Percentiles rank a stretch among this genome's conserved stretches.
phyloP scores from a whole-genome alignment of 1,140 invertebrate genomes.

The Leucophenga varia region DNA sequence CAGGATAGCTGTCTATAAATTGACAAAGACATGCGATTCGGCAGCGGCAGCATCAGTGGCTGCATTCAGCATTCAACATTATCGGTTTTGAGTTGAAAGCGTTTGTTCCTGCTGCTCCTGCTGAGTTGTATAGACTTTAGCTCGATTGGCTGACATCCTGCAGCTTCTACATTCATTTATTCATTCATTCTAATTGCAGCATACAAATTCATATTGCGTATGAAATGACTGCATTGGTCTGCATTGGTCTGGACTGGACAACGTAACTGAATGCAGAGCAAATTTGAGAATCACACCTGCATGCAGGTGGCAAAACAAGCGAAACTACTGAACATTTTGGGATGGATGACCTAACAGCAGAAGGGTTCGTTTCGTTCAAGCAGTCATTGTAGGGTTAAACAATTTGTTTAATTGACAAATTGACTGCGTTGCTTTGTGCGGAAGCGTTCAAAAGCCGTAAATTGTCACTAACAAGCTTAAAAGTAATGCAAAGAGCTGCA shows the following conservation, averaged over 20 bases:
- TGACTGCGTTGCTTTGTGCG: constrained; percentile 51
- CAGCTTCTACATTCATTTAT: no score
- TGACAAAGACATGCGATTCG: constrained; percentile 52
- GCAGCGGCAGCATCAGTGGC: background rate
- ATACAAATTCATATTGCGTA: constrained; percentile 40
- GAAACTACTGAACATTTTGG: constrained; percentile 17
- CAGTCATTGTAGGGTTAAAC: constrained; percentile 30
- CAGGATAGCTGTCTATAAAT: constrained; percentile 53
- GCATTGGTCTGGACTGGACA: constrained; percentile 14
- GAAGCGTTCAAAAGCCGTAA: constrained; percentile 51
- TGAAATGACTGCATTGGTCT: constrained; percentile 29
- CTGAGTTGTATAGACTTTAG: constrained; percentile 20
- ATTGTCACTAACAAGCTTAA: constrained; percentile 50
- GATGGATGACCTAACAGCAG: constrained; percentile 19
- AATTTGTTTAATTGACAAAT: constrained; percentile 57
- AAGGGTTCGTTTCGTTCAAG: constrained; percentile 15
- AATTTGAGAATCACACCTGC: constrained; percentile 46
- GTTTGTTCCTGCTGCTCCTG: constrained; percentile 13
- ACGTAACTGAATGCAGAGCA: constrained; percentile 31
- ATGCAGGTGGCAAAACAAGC: constrained; percentile 43
- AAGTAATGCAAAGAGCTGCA: no score
- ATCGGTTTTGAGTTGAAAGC: no score
- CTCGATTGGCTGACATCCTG: no score
- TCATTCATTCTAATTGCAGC: constrained; percentile 52
- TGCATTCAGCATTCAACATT: no score